Base-by-base conservation (phyloP, 2,113 vertebrate genomes). In the Cavia aperea region DNA sequence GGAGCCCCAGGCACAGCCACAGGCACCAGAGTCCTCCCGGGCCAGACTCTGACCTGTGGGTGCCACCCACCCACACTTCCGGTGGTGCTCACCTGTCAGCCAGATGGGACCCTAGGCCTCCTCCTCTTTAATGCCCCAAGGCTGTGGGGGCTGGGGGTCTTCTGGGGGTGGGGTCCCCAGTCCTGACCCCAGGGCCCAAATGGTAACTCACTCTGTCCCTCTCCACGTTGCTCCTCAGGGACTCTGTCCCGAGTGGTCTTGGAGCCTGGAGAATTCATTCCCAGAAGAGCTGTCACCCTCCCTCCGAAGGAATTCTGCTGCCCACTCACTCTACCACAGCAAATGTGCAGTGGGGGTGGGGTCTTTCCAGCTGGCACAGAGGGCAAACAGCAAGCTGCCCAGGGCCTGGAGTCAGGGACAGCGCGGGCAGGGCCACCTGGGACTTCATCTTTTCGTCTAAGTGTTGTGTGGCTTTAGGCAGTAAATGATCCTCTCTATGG, bases 171-270 rank as follows among this genome's bases (percentile, higher is more conserved):
- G 49, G n/a, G 51, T 18, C 43, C 31, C 33, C 13, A 70, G 36
- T 18, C 33, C 2, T 18, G 4, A 4, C 72, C 66, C 16, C 31
- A 4, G 0, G 0, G 83, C 65, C n/a, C 0, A 5, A 26, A 18
- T 39, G 23, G 31, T 33, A 5, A 18, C 90, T 66, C 70, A 2
- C n/a, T 63, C 2, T 33, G 3, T 60, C 83, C 51, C 31, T 70
- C 58, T 46, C 16, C 54, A 29, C 10, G 2, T 36, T 73, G 78
- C 16, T 18, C 31, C 16, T 60, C 4, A 1, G 15, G 73, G 62
- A n/a, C 39, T 77, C 91, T 68, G 56, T 51, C 77, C 46, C 23
- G 12, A 36, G 21, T 4, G 68, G 4, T 9, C 36, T 51, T 29
- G 8, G 68, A 63, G 58, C 31, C 26, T 15, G 26, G 43, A 75